Evolutionary conservation across 2,797 vertebrate genomes (phyloP).

Genomic region (Clarias pachynema): DNA sequence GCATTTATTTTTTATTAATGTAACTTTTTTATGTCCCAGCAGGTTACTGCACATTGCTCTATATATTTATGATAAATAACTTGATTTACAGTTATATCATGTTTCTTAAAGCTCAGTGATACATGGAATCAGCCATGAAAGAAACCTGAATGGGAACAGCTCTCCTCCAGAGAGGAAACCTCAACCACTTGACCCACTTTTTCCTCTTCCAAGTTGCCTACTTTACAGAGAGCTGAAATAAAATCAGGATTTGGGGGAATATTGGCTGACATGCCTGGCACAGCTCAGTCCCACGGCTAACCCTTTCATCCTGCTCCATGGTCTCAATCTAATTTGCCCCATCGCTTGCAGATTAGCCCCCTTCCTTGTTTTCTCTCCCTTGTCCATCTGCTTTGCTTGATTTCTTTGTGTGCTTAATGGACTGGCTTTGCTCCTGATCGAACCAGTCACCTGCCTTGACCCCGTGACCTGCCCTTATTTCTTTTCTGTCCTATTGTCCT

Average conservation of each 20-base stretch:
- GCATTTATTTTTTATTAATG: neutral
- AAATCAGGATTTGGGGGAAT: conserved; percentile 34
- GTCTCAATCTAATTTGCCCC: conserved; percentile 44
- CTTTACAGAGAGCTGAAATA: conserved; percentile 31
- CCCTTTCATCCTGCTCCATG: conserved; percentile 34
- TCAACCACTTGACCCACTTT: conserved; percentile 58
- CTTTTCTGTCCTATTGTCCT: conserved; percentile 4
- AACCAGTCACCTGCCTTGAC: conserved; percentile 32
- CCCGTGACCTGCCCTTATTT: conserved; percentile 3
- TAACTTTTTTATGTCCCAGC: neutral
- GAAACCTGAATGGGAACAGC: conserved; percentile 39
- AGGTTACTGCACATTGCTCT: neutral
- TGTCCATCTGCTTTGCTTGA: conserved; percentile 4
- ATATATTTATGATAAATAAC: neutral
- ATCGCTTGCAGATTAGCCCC: conserved; percentile 26
- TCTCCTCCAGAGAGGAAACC: conserved; percentile 48
- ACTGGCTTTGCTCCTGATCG: conserved; percentile 18
- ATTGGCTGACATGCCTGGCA: conserved; percentile 31
- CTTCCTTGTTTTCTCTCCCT: neutral
- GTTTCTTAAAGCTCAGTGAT: neutral
- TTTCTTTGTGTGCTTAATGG: conserved; percentile 23
- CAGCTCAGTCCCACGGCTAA: conserved; percentile 34
- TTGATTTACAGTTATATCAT: neutral
- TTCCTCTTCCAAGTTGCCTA: conserved; percentile 37
- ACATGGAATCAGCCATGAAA: neutral